These are phyloP conservation scores for Nymphalis io DNA, from an alignment of 1,140 invertebrate genomes.

Conservation along the genomic window DNA sequence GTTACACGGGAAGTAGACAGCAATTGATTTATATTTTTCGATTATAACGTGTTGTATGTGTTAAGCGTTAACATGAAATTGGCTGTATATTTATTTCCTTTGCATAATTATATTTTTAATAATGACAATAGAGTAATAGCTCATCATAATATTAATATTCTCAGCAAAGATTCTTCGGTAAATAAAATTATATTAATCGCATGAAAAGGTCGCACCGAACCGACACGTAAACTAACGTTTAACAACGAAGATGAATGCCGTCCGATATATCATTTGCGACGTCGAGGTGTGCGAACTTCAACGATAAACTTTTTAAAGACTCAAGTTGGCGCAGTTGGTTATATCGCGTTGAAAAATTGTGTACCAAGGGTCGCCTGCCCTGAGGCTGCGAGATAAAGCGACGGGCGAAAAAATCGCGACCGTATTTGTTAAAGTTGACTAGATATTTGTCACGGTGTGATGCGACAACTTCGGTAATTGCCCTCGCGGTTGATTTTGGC, in stretches of 20 bases:
- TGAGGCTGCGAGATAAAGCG: slow-evolving; percentile 67
- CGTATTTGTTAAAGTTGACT: slow-evolving; percentile 71
- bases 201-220: slow-evolving; percentile 9
- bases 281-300: slow-evolving; percentile 67
- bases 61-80: too few species aligned
- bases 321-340: slow-evolving; percentile 61
- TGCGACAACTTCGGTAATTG: slow-evolving; percentile 71
- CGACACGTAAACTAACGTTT: slow-evolving; percentile 42
- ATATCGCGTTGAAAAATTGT: slow-evolving; percentile 78
- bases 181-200: too few species aligned
- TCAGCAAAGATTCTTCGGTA: too few species aligned
- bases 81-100: too few species aligned
- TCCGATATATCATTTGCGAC: slow-evolving; percentile 66
- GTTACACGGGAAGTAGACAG: too few species aligned
- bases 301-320: slow-evolving; percentile 79
- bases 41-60: too few species aligned
- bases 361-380: slow-evolving; percentile 66
- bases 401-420: slow-evolving; percentile 61
- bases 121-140: too few species aligned
- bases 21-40: too few species aligned
- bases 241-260: slow-evolving; percentile 64
- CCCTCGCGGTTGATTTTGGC: slow-evolving; percentile 43
- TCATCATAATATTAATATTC: too few species aligned
- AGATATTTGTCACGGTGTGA: slow-evolving; percentile 72
- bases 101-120: too few species aligned